These are phyloP conservation scores for Perizoma affinitatum DNA, from an alignment of 2,888 invertebrate genomes.

Conservation along the genomic window DNA sequence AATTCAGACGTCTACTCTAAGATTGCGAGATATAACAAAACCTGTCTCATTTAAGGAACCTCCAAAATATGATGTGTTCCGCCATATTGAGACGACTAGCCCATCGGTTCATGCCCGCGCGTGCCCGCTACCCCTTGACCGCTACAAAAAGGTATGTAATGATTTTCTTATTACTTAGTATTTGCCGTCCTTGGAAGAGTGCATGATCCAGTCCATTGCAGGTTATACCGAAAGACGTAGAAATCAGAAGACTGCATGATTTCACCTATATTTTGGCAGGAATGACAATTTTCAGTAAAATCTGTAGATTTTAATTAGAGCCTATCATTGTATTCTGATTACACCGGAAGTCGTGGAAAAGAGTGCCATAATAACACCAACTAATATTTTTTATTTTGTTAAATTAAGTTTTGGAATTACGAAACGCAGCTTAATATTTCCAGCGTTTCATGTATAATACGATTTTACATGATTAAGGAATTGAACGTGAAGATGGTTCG, in stretches of 20 bases:
- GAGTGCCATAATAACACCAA: constrained; percentile 23
- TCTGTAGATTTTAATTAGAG: constrained; percentile 23
- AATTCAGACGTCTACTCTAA: too few species aligned
- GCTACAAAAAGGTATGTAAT: constrained; percentile 18
- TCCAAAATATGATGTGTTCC: constrained; percentile 17
- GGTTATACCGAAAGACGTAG: constrained; percentile 10
- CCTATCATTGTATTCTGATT: constrained; percentile 16
- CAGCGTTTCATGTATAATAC: constrained; percentile 35
- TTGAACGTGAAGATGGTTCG: too few species aligned
- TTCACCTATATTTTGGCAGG: constrained; percentile 19
- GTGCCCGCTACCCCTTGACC: constrained; percentile 15
- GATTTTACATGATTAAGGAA: constrained; percentile 14
- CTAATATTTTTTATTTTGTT: constrained; percentile 9
- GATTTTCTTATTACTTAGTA: constrained; percentile 22
- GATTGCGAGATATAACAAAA: constrained; percentile 27
- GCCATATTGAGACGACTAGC: constrained; percentile 30
- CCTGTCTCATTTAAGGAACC: constrained; percentile 22
- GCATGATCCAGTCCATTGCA: constrained; percentile 21
- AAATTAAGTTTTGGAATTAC: constrained; percentile 24
- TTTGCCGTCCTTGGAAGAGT: constrained; percentile 26
- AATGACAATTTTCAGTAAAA: constrained; percentile 7
- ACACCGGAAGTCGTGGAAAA: constrained; percentile 13
- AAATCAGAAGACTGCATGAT: constrained; percentile 13
- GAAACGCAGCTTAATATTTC: constrained; percentile 29
- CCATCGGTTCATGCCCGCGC: constrained; percentile 23